Percentiles rank a stretch among this genome's conserved stretches.
Evolutionary conservation across 1,140 invertebrate genomes (phyloP).

Genomic region (Sycobia sp.): DNA sequence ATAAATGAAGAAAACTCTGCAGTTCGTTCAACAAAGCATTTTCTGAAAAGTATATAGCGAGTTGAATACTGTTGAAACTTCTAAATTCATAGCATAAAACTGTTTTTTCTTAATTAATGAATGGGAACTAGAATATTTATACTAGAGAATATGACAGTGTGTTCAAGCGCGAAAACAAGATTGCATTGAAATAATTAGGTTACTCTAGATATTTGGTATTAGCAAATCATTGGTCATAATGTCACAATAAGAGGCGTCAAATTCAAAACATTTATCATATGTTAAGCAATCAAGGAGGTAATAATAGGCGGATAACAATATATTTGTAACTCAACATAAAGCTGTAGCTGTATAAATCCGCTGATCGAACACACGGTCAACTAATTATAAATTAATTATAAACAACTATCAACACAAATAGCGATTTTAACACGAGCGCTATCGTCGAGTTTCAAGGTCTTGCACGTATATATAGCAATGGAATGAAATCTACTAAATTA

Average conservation of each 20-base stretch:
- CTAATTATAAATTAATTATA: constrained; percentile 8
- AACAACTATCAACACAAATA: constrained; percentile 27
- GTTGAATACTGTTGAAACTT: too few relatives aligned
- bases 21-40: too few relatives aligned
- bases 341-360: constrained; percentile 12
- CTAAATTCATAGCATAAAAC: too few relatives aligned
- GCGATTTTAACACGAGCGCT: constrained; percentile 11
- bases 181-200: constrained; percentile 16
- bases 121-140: constrained; percentile 1
- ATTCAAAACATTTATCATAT: constrained; percentile 33
- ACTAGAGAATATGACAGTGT: constrained; percentile 23
- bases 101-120: background rate
- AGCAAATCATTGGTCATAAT: constrained; percentile 24
- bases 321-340: constrained; percentile 7
- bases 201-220: constrained; percentile 17
- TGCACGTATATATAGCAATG: background rate
- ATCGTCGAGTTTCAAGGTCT: constrained; percentile 10
- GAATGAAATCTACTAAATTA: background rate
- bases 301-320: constrained; percentile 20
- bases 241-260: constrained; percentile 33
- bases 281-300: constrained; percentile 36
- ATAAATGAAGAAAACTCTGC: too few relatives aligned
- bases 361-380: constrained; percentile 24
- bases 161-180: constrained; percentile 25
- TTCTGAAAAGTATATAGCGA: too few relatives aligned